Evolutionary conservation across 2,888 invertebrate species (phyloP), one percentile per base, ranked within the genome.

Genomic region (Microplitis manilae): DNA sequence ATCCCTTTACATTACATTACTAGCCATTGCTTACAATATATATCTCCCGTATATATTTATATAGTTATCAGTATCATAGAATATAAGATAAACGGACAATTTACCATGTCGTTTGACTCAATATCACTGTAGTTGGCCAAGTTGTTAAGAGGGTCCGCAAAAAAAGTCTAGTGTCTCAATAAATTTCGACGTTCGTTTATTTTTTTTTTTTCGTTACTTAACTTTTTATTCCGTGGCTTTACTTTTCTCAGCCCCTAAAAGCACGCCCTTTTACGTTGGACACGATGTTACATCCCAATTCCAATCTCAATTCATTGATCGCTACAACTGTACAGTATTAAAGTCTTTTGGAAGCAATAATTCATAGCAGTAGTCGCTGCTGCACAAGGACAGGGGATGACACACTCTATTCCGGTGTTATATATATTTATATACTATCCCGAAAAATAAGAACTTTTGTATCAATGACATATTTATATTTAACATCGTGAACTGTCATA

Each of bases 81-180:
- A 50, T 50, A 50, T 50, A 75, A 80, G 79, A 81, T 79, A 80
- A 81, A 80, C 78, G 81, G 76, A 79, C 76, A 73, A 77, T 79
- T 79, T 77, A 73, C 76, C 68, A 64, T 74, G 68, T 68, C 76
- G 78, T 81, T 79, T 75, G 67, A 77, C 76, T 80, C 79, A 79
- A 81, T 81, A 80, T 75, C 73, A 68, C 65, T 67, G 72, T 15
- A 50, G 75, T 59, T 61, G 59, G 62, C 72, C n/a, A 50, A 60
- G 30, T 15, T 50, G 50, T 50, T 50, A 50, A 50, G 50, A 50
- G 20, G 68, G 61, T n/a, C 64, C 60, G 69, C 73, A 73, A 68
- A 70, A 73, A 65, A 30, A 30, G 30, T 68, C 68, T 40, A 68
- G 60, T n/a, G 73, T 64, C 50, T 50, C 50, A 13, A 50, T 50